These are phyloP conservation scores for Ophiodon elongatus DNA, from an alignment of 2,113 vertebrate genomes.

Conservation along the genomic window DNA sequence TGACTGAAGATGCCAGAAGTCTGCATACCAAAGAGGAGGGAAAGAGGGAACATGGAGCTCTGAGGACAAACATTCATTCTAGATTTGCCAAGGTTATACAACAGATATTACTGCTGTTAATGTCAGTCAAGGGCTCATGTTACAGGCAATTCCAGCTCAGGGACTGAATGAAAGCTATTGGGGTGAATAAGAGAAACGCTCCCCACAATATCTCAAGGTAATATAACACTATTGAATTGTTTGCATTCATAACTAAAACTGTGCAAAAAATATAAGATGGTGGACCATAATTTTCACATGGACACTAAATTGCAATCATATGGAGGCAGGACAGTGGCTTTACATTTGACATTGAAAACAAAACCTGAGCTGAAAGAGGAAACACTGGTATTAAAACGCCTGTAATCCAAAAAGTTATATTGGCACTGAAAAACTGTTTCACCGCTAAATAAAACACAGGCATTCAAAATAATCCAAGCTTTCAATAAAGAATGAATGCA, in stretches of 20 bases:
- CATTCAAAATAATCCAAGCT: neutral
- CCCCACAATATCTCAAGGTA: neutral
- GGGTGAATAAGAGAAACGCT: neutral
- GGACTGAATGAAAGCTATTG: neutral
- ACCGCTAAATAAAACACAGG: neutral
- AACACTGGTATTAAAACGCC: neutral
- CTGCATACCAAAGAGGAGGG: slow-evolving; percentile 16
- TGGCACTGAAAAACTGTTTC: neutral
- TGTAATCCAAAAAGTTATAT: neutral
- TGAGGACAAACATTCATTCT: slow-evolving; percentile 9
- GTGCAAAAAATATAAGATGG: neutral
- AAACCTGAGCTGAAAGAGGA: neutral
- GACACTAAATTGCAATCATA: neutral
- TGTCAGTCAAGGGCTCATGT: neutral
- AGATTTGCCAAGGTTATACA: slow-evolving; percentile 1
- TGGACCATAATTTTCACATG: neutral
- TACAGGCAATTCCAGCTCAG: neutral
- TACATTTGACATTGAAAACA: neutral
- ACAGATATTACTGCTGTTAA: slow-evolving; percentile 2
- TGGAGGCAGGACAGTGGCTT: neutral
- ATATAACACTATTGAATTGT: neutral
- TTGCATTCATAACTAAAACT: neutral
- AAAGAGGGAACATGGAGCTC: neutral
- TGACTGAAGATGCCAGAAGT: slow-evolving; percentile 12
- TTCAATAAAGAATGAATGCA: neutral